Evolutionary conservation across 1,140 invertebrate genomes (phyloP).

Genomic region (Procambarus clarkii): DNA sequence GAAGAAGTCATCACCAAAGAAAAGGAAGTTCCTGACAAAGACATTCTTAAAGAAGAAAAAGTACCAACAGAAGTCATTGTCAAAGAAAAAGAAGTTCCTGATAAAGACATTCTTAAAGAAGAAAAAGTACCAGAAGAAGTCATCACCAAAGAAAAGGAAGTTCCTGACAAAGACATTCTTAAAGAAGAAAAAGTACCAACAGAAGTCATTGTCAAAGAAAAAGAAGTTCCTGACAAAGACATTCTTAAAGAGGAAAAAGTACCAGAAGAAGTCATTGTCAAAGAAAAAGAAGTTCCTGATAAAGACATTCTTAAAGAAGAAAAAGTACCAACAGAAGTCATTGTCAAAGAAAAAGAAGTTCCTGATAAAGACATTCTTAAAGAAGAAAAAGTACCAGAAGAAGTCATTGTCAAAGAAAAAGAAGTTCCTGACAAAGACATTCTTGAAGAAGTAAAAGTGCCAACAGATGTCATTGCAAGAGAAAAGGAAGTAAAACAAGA

Average conservation of each 20-base stretch:
- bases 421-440: neutral
- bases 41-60: slow-evolving; percentile 21
- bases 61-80: slow-evolving; percentile 48
- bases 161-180: neutral
- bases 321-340: too few relatives aligned
- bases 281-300: neutral
- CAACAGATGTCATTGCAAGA: slow-evolving; percentile 23
- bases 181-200: neutral
- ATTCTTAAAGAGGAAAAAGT: neutral
- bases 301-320: too few relatives aligned
- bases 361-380: neutral
- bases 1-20: neutral
- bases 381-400: neutral
- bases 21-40: neutral
- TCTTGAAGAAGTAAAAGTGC: slow-evolving; percentile 48
- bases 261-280: neutral
- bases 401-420: neutral
- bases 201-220: neutral
- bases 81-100: neutral
- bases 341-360: too few relatives aligned
- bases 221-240: neutral
- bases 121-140: neutral
- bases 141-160: neutral
- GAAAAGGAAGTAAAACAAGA: neutral
- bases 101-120: slow-evolving; percentile 34